Conservation (phyloP, 2,113 vertebrate species). For the Dipodomys merriami region DNA sequence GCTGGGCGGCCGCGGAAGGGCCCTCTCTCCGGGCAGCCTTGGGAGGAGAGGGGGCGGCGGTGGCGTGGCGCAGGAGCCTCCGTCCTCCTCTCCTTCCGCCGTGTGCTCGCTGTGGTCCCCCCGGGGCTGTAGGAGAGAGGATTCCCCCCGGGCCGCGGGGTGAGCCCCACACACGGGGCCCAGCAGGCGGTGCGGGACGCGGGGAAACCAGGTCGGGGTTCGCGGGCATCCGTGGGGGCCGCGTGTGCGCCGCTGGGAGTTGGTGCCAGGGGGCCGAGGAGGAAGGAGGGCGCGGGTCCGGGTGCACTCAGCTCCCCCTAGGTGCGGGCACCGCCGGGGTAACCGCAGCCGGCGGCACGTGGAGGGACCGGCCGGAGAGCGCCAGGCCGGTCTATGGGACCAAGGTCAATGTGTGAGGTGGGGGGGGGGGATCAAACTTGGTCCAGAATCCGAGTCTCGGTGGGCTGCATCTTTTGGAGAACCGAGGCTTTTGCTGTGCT, state of each 20-base stretch:
- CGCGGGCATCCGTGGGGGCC: background rate
- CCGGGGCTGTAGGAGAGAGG: background rate
- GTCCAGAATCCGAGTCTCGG: background rate
- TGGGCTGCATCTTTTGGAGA: background rate
- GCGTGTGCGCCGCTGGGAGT: background rate
- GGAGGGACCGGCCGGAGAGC: slow-evolving; percentile 10
- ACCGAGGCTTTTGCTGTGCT: background rate
- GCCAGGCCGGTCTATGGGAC: background rate
- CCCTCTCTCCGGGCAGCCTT: background rate
- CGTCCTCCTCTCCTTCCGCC: background rate
- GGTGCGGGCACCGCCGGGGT: background rate
- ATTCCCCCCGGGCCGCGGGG: background rate
- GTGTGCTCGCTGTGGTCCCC: background rate
- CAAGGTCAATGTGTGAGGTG: slow-evolving; percentile 61
- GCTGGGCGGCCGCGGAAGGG: background rate
- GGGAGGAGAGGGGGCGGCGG: slow-evolving; percentile 14
- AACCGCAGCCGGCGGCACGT: slow-evolving; percentile 60
- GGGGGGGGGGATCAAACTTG: background rate
- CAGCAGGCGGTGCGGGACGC: background rate
- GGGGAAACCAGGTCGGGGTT: background rate
- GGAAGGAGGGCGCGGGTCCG: background rate
- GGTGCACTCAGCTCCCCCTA: background rate
- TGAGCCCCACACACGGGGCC: background rate
- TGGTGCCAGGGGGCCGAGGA: background rate
- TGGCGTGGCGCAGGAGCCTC: slow-evolving; percentile 68